Evolutionary conservation across 2,888 invertebrate genomes (phyloP), one percentile per base, ranked within the genome.

Genomic region (Eremobia ochroleuca): DNA sequence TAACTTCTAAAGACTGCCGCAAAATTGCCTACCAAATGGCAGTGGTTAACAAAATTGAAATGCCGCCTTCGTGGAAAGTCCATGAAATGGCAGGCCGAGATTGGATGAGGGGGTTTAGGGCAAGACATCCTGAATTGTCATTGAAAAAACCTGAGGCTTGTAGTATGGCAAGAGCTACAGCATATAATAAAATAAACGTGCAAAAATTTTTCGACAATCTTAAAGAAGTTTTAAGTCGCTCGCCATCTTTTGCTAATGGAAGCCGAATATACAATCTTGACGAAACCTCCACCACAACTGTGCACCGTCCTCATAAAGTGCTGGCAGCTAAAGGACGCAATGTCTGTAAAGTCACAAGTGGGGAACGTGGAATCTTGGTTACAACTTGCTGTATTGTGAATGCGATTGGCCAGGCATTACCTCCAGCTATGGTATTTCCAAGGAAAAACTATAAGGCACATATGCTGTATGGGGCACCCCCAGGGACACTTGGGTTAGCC

Each of bases 111-210:
- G 58, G 68, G 25, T 79, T 77, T 68, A 67, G 69, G 25, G 52
- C 43, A 67, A 70, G 73, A 28, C 72, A 72, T 52, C 68, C 76
- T 68, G 82, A 82, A 40, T 58, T 82, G 37, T 66, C 68, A 2
- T 28, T 79, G 37, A 65, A 72, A 37, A 76, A 75, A 68, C 82
- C 82, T 43, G 82, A 82, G 66, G 40, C 79, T 64, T 79, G 79
- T 67, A 79, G 74, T 59, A 59, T 82, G 31, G 76, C 82, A 59
- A 71, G 75, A 28, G 76, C 79, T 31, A 79, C 79, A 65, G 76
- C 76, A 25, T 78, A 76, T 62, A 81, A 78, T 62, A 80, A 52
- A 73, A n/a, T n/a, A n/a, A n/a, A 76, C 43, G 67, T 82, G 13
- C 58, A 73, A 58, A 59, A 9, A 11, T 52, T 64, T 64, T 72